Base-by-base conservation (phyloP, 1,140 invertebrate species). In the Bombus affinis region DNA sequence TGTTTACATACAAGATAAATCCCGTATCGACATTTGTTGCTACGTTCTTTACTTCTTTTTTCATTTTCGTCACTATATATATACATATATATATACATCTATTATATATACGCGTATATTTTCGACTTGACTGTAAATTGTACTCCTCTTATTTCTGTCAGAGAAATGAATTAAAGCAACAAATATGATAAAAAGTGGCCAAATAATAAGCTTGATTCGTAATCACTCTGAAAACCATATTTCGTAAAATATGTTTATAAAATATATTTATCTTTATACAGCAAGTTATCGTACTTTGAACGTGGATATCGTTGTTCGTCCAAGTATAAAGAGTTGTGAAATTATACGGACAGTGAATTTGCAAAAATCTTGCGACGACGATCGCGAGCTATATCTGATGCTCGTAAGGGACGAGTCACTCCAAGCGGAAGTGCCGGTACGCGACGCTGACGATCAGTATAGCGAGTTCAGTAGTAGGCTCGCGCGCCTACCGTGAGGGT, bases 401-500 rank as follows among this genome's bases (percentile, higher is more conserved):
- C 25, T 37, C 75, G 68, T 35, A 47, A 37, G 53, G 35, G 62
- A 44, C 73, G 80, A 76, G 65, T 62, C 32, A 68, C 9, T 70
- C 35, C 42, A 80, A 70, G 28, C 68, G 28, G 15, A 22, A 59
- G 70, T 70, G 78, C 70, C 25, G 78, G 77, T 74, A 44, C 79
- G 79, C 79, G 78, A 42, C 8, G 78, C 66, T 57, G 77, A 68
- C 62, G 79, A 78, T 71, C 75, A 73, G 76, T 71, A 42, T 35
- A 70, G 66, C 39, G 32, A 28, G 68, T 78, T 88, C 91, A 92
- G 91, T 92, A 80, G 59, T 77, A 85, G 83, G 76, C 86, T 87
- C 86, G 91, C 88, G 90, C 88, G 91, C 89, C 85, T 87, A 74
- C 77, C 81, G 86, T 85, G 70, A 91, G 89, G 90, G 88, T 90